A percentile compares a stretch with the other conserved stretches of the same genome.
These are phyloP conservation scores for Phrynocephalus versicolor DNA, from an alignment of 2,113 vertebrate species.

Conservation along the genomic window DNA sequence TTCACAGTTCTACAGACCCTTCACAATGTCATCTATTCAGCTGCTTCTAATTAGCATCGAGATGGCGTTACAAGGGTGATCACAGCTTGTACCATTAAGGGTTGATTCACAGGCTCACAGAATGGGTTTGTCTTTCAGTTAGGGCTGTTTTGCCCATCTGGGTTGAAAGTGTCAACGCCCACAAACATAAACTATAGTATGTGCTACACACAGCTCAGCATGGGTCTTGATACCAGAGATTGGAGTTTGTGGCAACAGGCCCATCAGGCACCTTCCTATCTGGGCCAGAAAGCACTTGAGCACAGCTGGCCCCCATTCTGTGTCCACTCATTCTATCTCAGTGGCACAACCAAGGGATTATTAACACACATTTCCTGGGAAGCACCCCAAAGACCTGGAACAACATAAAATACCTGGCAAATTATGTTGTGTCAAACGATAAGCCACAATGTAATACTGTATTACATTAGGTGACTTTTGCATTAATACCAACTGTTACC, in stretches of 20 bases:
- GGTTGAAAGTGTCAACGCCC: background rate
- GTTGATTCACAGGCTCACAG: slow-evolving; percentile 15
- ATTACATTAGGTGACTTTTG: background rate
- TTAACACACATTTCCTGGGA: background rate
- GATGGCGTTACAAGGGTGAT: background rate
- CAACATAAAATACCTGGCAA: background rate
- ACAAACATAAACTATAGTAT: slow-evolving; percentile 1
- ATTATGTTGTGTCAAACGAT: background rate
- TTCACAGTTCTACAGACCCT: background rate
- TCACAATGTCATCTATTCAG: background rate
- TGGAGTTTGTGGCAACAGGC: background rate
- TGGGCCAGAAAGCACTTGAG: background rate
- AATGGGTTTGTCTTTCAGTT: background rate
- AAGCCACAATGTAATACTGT: background rate
- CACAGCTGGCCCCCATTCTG: background rate
- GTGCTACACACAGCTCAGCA: background rate
- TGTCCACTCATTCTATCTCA: background rate
- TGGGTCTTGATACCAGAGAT: background rate
- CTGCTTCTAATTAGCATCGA: background rate
- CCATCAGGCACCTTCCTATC: background rate
- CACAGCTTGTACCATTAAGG: background rate
- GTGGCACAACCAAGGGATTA: background rate
- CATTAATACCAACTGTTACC: background rate
- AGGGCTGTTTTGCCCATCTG: background rate
- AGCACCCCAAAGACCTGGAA: background rate